Conservation (phyloP, 2,113 vertebrate species). For the Aspidoscelis tigris region DNA sequence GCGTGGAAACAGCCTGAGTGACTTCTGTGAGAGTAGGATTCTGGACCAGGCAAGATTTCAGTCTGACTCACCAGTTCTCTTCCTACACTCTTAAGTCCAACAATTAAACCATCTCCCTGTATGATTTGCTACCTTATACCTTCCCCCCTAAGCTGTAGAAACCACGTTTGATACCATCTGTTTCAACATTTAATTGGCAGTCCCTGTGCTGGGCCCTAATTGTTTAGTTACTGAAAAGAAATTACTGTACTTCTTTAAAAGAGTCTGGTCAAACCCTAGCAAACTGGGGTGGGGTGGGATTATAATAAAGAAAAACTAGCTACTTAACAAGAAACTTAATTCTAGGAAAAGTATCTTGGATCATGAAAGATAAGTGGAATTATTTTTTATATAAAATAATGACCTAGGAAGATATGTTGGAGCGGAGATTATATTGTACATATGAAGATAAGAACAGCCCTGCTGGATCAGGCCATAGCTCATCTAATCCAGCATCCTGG, state of each 20-base stretch:
- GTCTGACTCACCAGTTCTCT: neutral
- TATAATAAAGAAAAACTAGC: neutral
- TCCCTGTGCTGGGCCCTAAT: no score
- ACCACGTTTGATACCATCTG: neutral
- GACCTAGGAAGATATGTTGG: no score
- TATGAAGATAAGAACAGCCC: no score
- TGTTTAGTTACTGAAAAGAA: neutral
- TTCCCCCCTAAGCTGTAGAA: neutral
- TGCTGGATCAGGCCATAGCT: no score
- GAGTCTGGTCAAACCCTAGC: neutral
- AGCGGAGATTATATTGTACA: no score
- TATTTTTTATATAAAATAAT: no score
- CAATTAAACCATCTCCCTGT: slow-evolving; percentile 40
- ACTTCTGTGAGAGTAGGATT: neutral
- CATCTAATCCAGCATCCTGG: no score
- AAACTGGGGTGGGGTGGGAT: no score
- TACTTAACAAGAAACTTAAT: neutral
- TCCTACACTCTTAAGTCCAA: neutral
- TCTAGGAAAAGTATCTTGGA: no score
- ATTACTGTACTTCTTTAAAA: neutral
- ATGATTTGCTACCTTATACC: neutral
- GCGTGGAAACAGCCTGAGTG: neutral
- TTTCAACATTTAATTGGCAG: neutral
- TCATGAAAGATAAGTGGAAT: no score
- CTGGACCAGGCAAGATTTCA: neutral